These are phyloP conservation scores for Myotis vivesi DNA, from an alignment of 2,797 vertebrate species.

Conservation along the genomic window DNA sequence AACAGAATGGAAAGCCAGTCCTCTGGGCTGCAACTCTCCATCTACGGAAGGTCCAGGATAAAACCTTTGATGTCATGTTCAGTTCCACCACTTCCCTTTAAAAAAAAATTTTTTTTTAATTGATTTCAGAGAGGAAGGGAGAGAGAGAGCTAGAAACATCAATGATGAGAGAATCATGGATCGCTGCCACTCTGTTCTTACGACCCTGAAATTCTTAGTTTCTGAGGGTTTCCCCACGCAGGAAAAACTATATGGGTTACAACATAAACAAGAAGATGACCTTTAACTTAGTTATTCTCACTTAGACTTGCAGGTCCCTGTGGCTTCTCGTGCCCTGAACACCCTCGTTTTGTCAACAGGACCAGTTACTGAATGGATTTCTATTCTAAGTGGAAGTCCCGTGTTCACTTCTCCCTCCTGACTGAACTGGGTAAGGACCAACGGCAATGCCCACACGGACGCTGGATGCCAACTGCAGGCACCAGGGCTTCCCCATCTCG, in stretches of 20 bases:
- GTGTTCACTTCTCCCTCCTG: not conserved
- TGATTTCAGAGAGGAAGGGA: too few species aligned
- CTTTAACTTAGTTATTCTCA: not conserved
- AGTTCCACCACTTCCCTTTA: not conserved
- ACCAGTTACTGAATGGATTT: slow-evolving; percentile 33
- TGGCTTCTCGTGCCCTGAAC: not conserved
- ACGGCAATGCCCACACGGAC: not conserved
- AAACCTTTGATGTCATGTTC: not conserved
- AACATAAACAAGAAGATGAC: not conserved
- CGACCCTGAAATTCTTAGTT: not conserved
- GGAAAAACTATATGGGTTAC: not conserved
- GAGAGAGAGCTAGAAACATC: too few species aligned
- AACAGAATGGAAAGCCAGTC: not conserved
- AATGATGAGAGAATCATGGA: too few species aligned
- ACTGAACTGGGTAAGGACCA: not conserved
- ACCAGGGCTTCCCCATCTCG: not conserved
- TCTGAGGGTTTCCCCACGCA: not conserved
- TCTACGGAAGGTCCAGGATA: not conserved
- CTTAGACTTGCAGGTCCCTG: not conserved
- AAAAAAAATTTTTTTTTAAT: too few species aligned
- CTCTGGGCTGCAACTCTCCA: not conserved
- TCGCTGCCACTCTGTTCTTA: not conserved
- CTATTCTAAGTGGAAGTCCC: slow-evolving; percentile 26
- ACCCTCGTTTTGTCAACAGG: not conserved
- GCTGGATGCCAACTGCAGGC: slow-evolving; percentile 20